A percentile compares a stretch with the other conserved stretches of the same genome.
Evolutionary conservation across 2,888 invertebrate genomes (phyloP).

Genomic region (Charanyca ferruginea): DNA sequence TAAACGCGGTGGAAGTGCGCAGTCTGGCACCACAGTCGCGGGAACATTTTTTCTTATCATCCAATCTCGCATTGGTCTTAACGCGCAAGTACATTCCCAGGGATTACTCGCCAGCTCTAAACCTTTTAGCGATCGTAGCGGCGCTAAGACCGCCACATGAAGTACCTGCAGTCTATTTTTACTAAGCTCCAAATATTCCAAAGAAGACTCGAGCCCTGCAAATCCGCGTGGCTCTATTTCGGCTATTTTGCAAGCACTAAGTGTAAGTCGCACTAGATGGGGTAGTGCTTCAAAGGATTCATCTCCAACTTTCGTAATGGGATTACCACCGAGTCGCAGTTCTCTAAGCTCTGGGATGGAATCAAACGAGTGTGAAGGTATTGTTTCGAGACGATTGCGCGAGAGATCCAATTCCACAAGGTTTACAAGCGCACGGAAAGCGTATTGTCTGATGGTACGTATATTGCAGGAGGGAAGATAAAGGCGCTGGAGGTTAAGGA

Average conservation of each 20-base stretch:
- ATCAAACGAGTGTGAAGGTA: slow-evolving; percentile 94
- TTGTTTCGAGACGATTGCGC: slow-evolving; percentile 92
- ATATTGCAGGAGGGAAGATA: slow-evolving; percentile 94
- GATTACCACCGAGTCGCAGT: slow-evolving; percentile 94
- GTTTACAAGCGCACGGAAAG: slow-evolving; percentile 95
- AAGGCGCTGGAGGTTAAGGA: slow-evolving; percentile 95
- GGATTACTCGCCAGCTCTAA: slow-evolving; percentile 95
- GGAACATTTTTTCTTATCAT: slow-evolving; percentile 95
- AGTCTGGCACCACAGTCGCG: slow-evolving; percentile 92
- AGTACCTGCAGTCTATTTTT: slow-evolving; percentile 94
- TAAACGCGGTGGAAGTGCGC: slow-evolving; percentile 92
- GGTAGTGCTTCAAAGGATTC: slow-evolving; percentile 93
- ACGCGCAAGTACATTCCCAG: slow-evolving; percentile 95
- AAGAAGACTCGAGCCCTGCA: slow-evolving; percentile 93
- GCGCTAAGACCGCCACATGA: slow-evolving; percentile 92
- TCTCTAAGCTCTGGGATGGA: slow-evolving; percentile 94
- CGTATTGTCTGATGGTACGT: slow-evolving; percentile 93
- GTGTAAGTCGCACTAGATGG: slow-evolving; percentile 93
- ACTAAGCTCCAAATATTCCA: slow-evolving; percentile 95
- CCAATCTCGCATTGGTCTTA: slow-evolving; percentile 95
- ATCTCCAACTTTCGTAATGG: slow-evolving; percentile 93
- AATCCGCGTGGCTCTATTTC: slow-evolving; percentile 94
- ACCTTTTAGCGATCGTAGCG: slow-evolving; percentile 93
- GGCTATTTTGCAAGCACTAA: slow-evolving; percentile 93
- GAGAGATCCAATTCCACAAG: slow-evolving; percentile 96